Evolutionary conservation across 2,113 vertebrate species (phyloP).

Genomic region (Phasianus colchicus): DNA sequence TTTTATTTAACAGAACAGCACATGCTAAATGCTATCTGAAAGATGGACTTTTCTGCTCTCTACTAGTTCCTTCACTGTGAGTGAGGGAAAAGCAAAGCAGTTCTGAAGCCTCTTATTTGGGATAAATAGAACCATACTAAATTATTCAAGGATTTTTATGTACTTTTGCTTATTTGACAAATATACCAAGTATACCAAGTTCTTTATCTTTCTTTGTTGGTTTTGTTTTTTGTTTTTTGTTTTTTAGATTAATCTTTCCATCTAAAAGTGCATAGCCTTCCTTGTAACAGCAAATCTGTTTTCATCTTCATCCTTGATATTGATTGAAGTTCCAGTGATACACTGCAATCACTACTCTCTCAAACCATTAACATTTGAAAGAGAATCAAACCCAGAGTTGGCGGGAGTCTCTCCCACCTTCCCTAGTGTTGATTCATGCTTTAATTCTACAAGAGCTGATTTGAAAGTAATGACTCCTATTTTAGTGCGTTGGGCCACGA

Average conservation of each 20-base stretch:
- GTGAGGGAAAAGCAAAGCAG: neutral
- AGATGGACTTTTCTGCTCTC: neutral
- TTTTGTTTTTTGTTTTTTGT: neutral
- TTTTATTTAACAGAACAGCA: neutral
- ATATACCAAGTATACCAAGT: neutral
- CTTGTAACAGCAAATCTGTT: neutral
- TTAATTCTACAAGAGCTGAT: neutral
- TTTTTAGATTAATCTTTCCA: neutral
- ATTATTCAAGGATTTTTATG: neutral
- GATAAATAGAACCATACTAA: neutral
- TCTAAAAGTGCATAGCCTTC: neutral
- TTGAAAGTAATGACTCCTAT: too few relatives aligned
- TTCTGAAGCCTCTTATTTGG: neutral
- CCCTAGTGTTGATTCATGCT: neutral
- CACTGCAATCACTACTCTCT: neutral
- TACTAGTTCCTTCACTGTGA: neutral
- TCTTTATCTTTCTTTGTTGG: neutral
- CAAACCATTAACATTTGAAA: neutral
- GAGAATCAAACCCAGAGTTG: neutral
- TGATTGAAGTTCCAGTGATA: neutral
- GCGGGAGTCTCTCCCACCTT: neutral
- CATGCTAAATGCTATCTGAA: neutral
- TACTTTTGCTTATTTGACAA: neutral
- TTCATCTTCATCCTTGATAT: conserved; percentile 4
- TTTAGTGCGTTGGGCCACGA: neutral